These are phyloP conservation scores for Brienomyrus brachyistius DNA, from an alignment of 2,113 vertebrate genomes.

Conservation along the genomic window DNA sequence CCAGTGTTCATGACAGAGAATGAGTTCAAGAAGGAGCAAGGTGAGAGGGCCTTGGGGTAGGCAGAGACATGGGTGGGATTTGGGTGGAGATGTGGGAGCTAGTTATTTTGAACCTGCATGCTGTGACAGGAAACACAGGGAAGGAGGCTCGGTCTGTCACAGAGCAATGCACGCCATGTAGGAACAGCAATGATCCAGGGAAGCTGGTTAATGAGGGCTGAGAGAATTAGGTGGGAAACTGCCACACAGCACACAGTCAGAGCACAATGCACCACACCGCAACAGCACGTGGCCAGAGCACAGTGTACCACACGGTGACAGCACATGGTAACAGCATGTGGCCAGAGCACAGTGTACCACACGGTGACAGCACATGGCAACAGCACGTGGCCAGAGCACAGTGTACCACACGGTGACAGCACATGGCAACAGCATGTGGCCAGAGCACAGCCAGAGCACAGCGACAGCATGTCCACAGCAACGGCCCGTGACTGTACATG, in stretches of 20 bases:
- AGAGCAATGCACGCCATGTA: not conserved
- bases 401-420: too few relatives aligned
- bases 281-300: not conserved
- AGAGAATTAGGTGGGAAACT: too few relatives aligned
- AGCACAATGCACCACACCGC: not conserved
- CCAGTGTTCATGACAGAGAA: slow-evolving; percentile 92
- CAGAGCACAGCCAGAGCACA: too few relatives aligned
- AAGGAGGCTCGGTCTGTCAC: not conserved
- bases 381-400: not conserved
- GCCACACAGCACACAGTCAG: not conserved
- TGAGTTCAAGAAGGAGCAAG: slow-evolving; percentile 93
- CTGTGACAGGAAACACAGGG: not conserved
- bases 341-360: not conserved
- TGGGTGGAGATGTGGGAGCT: not conserved
- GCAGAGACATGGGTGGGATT: not conserved
- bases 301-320: too few relatives aligned
- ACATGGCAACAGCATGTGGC: not conserved
- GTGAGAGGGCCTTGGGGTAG: slow-evolving; percentile 53
- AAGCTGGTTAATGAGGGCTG: not conserved
- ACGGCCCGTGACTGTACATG: too few relatives aligned
- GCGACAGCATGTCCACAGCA: too few relatives aligned
- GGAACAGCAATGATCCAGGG: not conserved
- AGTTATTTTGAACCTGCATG: not conserved
- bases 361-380: not conserved
- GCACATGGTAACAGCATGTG: not conserved